Evolutionary conservation across 2,888 invertebrate species (phyloP).

Genomic region (Leptogaster cylindrica): DNA sequence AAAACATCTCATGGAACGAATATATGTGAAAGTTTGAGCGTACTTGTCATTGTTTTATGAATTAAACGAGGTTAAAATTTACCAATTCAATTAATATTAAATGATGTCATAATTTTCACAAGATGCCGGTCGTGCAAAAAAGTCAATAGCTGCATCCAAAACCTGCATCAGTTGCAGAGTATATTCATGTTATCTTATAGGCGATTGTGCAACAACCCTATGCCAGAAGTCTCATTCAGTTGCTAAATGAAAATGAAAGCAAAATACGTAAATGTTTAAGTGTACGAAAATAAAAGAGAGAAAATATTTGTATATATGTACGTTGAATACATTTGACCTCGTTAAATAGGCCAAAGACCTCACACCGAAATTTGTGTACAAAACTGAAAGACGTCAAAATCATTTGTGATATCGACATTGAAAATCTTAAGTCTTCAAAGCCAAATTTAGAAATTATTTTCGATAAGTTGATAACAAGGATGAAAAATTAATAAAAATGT

Average conservation of each 20-base stretch:
- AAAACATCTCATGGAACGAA: no score
- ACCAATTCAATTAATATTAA: no score
- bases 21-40: no score
- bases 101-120: no score
- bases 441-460: neutral
- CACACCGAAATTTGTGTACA: constrained; percentile 21
- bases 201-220: constrained; percentile 8
- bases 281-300: constrained; percentile 5
- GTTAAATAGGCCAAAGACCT: constrained; percentile 39
- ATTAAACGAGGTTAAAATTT: no score
- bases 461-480: neutral
- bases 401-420: no score
- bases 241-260: constrained; percentile 24
- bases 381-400: neutral
- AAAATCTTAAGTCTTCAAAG: constrained; percentile 23
- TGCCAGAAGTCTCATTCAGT: constrained; percentile 1
- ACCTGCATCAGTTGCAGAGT: no score
- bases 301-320: no score
- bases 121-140: no score
- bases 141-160: no score
- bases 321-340: constrained; percentile 35
- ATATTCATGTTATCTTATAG: neutral
- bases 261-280: constrained; percentile 7
- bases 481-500: neutral
- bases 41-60: no score